Evolutionary conservation across 2,888 invertebrate genomes (phyloP).

Genomic region (Oligia strigilis): DNA sequence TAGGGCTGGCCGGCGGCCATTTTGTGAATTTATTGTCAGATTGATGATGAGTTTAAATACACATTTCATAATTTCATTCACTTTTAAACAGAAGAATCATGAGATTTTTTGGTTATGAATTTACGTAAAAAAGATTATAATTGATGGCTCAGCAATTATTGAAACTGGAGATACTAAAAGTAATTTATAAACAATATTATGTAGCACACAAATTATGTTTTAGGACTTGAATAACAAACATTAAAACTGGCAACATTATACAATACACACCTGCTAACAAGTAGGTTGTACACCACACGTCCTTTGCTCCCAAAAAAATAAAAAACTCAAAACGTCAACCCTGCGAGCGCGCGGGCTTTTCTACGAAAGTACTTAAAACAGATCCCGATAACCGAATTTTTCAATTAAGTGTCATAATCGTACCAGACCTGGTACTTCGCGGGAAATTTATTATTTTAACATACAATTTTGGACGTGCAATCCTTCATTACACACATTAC

Average conservation of each 20-base stretch:
- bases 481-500: constrained; percentile 78
- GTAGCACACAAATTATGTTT: neutral
- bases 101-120: neutral
- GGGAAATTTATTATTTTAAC: constrained; percentile 85
- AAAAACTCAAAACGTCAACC: constrained; percentile 70
- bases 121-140: neutral
- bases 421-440: constrained; percentile 77
- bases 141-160: neutral
- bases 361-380: constrained; percentile 87
- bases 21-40: constrained; percentile 42
- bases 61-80: constrained; percentile 8
- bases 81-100: neutral
- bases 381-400: constrained; percentile 86
- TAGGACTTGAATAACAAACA: neutral
- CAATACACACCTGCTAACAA: neutral
- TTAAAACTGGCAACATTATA: neutral
- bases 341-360: constrained; percentile 73
- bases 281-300: neutral
- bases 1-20: constrained; percentile 51
- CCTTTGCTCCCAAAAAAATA: neutral
- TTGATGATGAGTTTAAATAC: constrained; percentile 20
- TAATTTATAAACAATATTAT: neutral
- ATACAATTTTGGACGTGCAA: constrained; percentile 82
- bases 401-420: constrained; percentile 90
- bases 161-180: neutral